Evolutionary conservation across 2,113 vertebrate genomes (phyloP), one percentile per base, ranked within the genome.

Genomic region (Corythornis madagascariensis): DNA sequence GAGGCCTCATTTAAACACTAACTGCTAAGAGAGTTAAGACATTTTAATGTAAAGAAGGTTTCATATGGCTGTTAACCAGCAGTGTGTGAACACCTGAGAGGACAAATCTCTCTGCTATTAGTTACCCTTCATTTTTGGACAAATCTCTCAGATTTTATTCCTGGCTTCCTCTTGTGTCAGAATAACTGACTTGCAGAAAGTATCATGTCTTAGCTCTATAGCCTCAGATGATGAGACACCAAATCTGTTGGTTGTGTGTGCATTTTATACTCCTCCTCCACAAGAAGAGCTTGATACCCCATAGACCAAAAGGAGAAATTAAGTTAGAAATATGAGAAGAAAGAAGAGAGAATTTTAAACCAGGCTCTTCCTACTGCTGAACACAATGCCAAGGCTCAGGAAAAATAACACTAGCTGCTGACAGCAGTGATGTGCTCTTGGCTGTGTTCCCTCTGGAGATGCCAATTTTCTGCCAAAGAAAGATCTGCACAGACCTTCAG

Each of bases 351-450:
- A 59, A 76, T 66, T 93, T 90, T 52, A 82, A 84, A 56, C 43
- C 21, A 76, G 56, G n/a, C 33, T 83, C 60, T 80, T 80, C 33
- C 67, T 87, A 63, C 66, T 88, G 63, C 26, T 72, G 42, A 88
- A 82, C 31, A 82, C 28, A 85, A 55, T 16, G 38, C 31, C 89
- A 87, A 19, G 19, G 29, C 60, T 78, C 74, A 76, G 53, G 47
- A 95, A 95, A 47, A 92, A 89, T 1, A 80, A 50, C 22, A 87
- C 48, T 73, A 86, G 64, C 64, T 88, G 71, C 82, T 89, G 83
- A 90, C 70, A 93, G 53, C 47, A 66, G 31, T 60, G 48, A 76
- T n/a, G 43, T 29, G 33, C 15, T 89, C 52, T 87, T 83, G 78
- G 84, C 82, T 48, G 40, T 1, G 0, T 40, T 83, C 87, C 50